A percentile compares a stretch with the other conserved stretches of the same genome.
Evolutionary conservation across 2,113 vertebrate genomes (phyloP).

Genomic region (Garra rufa): DNA sequence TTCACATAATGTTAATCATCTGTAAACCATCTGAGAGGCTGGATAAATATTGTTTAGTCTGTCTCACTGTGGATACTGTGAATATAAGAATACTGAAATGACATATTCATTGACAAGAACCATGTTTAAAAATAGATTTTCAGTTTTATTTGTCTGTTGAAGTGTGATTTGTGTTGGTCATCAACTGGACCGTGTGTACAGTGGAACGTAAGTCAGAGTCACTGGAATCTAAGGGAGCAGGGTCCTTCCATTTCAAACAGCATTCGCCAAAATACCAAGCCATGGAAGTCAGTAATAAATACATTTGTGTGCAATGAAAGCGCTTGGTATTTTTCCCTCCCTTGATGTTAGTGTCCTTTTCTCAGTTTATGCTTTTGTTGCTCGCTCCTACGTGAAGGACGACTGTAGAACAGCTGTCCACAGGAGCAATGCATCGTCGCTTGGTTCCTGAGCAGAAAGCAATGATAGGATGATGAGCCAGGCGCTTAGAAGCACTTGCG

Average conservation of each 20-base stretch:
- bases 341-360: constrained; percentile 43
- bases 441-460: constrained; percentile 69
- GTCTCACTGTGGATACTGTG: not conserved
- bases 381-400: constrained; percentile 55
- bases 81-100: not conserved
- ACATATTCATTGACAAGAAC: not conserved
- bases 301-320: constrained; percentile 83
- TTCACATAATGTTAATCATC: not conserved
- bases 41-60: constrained; percentile 8
- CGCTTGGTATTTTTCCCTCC: constrained; percentile 62
- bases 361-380: constrained; percentile 52
- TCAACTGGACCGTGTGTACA: not conserved
- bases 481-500: constrained; percentile 94
- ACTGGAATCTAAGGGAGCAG: not conserved
- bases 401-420: constrained; percentile 67
- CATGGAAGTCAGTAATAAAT: constrained; percentile 84
- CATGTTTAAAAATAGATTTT: constrained; percentile 45
- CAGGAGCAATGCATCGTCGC: constrained; percentile 61
- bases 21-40: not conserved
- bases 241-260: constrained; percentile 50
- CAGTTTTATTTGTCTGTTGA: constrained; percentile 33
- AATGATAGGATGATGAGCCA: constrained; percentile 53
- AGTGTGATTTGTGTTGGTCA: constrained; percentile 13
- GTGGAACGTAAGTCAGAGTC: constrained; percentile 8
- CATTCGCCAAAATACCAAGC: constrained; percentile 83